A percentile compares a stretch with the other conserved stretches of the same genome.
Evolutionary conservation across 2,797 vertebrate genomes (phyloP).

Genomic region (Notolepis coatsorum): DNA sequence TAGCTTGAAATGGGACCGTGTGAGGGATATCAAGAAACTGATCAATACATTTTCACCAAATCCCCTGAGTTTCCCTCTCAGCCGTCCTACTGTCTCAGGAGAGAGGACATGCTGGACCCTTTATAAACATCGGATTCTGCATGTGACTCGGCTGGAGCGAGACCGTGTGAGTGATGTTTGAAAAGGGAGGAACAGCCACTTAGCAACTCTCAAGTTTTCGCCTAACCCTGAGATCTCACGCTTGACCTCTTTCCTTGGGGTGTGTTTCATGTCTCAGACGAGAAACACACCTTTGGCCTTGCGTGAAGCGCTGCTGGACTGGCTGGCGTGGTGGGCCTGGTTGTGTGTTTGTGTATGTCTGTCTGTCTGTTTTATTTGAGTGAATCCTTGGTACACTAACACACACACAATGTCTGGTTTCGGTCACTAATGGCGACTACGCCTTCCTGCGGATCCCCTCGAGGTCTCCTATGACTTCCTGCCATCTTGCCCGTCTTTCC

Average conservation of each 20-base stretch:
- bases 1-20: conserved; percentile 24
- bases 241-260: conserved; percentile 14
- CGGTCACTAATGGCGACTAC: conserved; percentile 67
- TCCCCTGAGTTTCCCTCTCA: too few relatives aligned
- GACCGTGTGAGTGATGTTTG: conserved; percentile 5
- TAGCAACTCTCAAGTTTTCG: conserved; percentile 8
- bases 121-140: too few relatives aligned
- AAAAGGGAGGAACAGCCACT: not conserved
- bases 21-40: too few relatives aligned
- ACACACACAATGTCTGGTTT: conserved; percentile 21
- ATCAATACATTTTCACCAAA: too few relatives aligned
- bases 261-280: conserved; percentile 18
- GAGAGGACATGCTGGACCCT: too few relatives aligned
- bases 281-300: not conserved
- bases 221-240: not conserved
- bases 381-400: too few relatives aligned
- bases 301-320: not conserved
- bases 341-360: too few relatives aligned
- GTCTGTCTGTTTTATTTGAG: too few relatives aligned
- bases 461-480: conserved; percentile 80
- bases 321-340: not conserved
- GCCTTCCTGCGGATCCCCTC: conserved; percentile 70
- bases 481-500: conserved; percentile 70
- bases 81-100: too few relatives aligned
- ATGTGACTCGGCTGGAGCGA: too few relatives aligned